Conservation (phyloP, 2,113 vertebrate species). For the Thunnus thynnus region DNA sequence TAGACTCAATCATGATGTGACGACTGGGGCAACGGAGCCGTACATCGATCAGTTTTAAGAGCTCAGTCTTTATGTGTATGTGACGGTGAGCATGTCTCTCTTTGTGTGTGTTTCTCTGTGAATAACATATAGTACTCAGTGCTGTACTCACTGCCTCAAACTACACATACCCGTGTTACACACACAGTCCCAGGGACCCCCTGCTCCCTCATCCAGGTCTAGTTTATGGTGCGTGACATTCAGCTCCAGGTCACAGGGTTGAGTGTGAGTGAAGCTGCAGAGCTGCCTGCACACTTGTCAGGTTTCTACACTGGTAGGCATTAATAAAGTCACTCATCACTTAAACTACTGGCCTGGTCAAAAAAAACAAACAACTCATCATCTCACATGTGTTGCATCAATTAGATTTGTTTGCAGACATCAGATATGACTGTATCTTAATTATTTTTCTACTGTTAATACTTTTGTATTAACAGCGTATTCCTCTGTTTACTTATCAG, state of each 20-base stretch:
- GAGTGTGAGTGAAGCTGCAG: constrained; percentile 17
- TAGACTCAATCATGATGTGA: too few relatives aligned
- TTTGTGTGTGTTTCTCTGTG: neutral
- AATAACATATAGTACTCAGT: neutral
- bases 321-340: neutral
- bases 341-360: neutral
- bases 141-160: neutral
- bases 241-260: constrained; percentile 49
- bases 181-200: constrained; percentile 23
- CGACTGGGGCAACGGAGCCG: neutral
- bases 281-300: neutral
- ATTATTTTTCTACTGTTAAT: too few relatives aligned
- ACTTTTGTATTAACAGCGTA: too few relatives aligned
- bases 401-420: too few relatives aligned
- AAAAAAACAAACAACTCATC: neutral
- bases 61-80: neutral
- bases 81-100: neutral
- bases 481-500: too few relatives aligned
- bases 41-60: neutral
- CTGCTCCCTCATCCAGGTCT: constrained; percentile 37
- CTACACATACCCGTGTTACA: constrained; percentile 26
- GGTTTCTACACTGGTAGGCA: neutral
- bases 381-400: neutral
- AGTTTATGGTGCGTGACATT: constrained; percentile 59
- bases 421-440: too few relatives aligned